These are phyloP conservation scores for Drosophila ohnishii DNA, from an alignment of 1,140 invertebrate genomes.

Conservation along the genomic window DNA sequence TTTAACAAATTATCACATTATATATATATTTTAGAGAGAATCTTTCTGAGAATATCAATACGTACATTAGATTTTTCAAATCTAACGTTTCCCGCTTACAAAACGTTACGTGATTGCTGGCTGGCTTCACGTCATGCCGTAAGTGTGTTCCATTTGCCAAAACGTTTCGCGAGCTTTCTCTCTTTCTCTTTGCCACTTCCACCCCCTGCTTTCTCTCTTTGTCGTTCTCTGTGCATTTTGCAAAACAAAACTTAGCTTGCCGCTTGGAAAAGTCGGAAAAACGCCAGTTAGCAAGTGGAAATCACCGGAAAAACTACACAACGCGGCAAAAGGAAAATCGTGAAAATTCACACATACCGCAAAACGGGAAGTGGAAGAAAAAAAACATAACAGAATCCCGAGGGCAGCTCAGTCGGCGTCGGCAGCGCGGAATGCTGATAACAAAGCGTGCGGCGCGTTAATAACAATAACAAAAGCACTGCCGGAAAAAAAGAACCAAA, in stretches of 20 bases:
- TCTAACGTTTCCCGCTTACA: conserved; percentile 15
- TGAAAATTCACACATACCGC: conserved; percentile 40
- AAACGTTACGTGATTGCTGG: background rate
- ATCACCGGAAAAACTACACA: conserved; percentile 79
- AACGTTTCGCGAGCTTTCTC: conserved; percentile 41
- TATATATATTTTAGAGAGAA: background rate
- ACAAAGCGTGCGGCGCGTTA: conserved; percentile 70
- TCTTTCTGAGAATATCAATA: background rate
- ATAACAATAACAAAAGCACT: conserved; percentile 72
- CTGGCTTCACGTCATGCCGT: conserved; percentile 1
- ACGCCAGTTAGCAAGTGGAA: conserved; percentile 77
- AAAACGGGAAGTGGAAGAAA: conserved; percentile 28
- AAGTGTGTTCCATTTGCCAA: conserved; percentile 30
- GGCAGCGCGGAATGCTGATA: conserved; percentile 66
- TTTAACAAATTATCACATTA: no score
- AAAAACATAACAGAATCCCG: conserved; percentile 33
- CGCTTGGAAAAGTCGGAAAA: conserved; percentile 74
- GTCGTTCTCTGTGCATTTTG: conserved; percentile 30
- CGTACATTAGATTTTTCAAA: background rate
- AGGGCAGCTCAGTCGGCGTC: conserved; percentile 40
- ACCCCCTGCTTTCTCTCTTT: conserved; percentile 22
- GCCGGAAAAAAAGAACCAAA: conserved; percentile 28
- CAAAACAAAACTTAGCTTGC: conserved; percentile 53
- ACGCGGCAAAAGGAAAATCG: conserved; percentile 56
- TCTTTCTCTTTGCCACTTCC: conserved; percentile 21